phyloP scores from a whole-genome alignment of 2,888 invertebrate species.

The Ophion slaviceki region DNA sequence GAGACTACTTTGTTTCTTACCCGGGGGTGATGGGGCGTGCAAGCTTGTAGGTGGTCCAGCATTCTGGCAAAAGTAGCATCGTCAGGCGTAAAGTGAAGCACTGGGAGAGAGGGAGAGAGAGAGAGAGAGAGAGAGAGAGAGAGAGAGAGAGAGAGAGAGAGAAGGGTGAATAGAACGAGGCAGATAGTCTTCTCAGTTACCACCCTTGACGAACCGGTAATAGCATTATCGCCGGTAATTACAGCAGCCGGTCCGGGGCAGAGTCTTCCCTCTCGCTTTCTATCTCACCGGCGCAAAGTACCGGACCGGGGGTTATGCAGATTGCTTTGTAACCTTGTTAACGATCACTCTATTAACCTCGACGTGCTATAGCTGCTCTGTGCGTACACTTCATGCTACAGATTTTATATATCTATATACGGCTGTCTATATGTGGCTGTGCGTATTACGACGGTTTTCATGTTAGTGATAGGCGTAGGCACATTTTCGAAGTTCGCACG shows the following conservation, averaged over 20 bases:
- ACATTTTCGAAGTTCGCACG: constrained; percentile 46
- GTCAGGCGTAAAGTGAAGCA: constrained; percentile 35
- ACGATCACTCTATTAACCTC: constrained; percentile 82
- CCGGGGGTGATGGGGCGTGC: background rate
- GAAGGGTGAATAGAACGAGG: constrained; percentile 50
- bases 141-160: constrained; percentile 39
- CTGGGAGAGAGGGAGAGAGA: constrained; percentile 50
- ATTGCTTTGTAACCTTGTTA: constrained; percentile 83
- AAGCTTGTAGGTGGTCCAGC: constrained; percentile 3
- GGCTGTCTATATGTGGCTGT: background rate
- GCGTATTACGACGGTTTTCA: constrained; percentile 37
- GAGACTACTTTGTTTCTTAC: constrained; percentile 7
- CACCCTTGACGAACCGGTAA: constrained; percentile 79
- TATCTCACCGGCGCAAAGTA: constrained; percentile 73
- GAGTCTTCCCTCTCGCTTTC: constrained; percentile 70
- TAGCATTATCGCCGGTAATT: constrained; percentile 81
- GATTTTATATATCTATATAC: constrained; percentile 6
- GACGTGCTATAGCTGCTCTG: constrained; percentile 69
- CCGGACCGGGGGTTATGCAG: constrained; percentile 80
- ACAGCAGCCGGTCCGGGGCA: constrained; percentile 73
- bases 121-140: constrained; percentile 26
- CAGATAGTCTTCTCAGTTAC: constrained; percentile 77
- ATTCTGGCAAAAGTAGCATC: constrained; percentile 40
- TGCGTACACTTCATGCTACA: constrained; percentile 34
- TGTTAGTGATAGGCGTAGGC: constrained; percentile 36